Conservation (phyloP, 1,140 invertebrate species). For the Paraescarpia echinospica region DNA sequence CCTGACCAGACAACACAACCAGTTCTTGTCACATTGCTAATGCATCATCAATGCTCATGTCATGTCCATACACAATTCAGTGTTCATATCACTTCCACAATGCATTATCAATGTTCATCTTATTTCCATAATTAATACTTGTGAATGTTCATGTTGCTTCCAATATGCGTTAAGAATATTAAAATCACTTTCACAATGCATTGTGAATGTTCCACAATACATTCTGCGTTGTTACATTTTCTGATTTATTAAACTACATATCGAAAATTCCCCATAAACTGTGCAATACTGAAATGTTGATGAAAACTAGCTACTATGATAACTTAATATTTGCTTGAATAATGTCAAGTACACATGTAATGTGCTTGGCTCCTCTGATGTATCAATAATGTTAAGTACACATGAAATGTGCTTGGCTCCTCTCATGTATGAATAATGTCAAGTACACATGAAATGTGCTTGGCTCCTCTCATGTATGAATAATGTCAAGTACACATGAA, state of each 20-base stretch:
- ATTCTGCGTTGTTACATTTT: too few species aligned
- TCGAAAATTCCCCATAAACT: not conserved
- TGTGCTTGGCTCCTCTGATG: not conserved
- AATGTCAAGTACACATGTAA: not conserved
- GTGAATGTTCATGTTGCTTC: too few species aligned
- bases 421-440: not conserved
- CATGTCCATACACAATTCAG: not conserved
- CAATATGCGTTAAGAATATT: too few species aligned
- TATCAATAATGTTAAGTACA: not conserved
- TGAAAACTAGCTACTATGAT: not conserved
- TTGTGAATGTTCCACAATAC: too few species aligned
- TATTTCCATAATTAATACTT: too few species aligned
- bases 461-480: not conserved
- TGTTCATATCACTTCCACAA: not conserved
- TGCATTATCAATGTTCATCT: not conserved
- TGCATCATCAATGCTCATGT: not conserved
- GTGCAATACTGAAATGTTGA: not conserved
- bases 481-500: not conserved
- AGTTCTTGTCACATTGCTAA: not conserved
- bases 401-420: not conserved
- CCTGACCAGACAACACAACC: constrained; percentile 39
- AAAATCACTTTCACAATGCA: too few species aligned
- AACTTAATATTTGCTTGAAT: not conserved
- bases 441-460: not conserved
- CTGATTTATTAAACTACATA: not conserved